A percentile compares a stretch with the other conserved stretches of the same genome.
Conservation (phyloP, 2,888 invertebrate genomes). For the Malthinus seriepunctatus region DNA sequence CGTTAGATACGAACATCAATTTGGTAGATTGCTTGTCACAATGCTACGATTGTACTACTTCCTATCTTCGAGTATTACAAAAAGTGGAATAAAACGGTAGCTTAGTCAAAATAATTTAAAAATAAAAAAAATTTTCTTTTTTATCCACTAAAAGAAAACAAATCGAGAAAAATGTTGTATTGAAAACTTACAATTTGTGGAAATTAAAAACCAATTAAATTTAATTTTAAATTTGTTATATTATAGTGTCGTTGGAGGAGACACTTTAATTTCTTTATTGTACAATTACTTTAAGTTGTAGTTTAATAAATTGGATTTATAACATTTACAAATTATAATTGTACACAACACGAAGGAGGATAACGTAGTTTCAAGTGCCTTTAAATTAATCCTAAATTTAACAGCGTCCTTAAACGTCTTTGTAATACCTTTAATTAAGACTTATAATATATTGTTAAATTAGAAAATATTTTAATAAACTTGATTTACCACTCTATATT, state of each 20-base stretch:
- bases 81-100: constrained; percentile 13
- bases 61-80: constrained; percentile 12
- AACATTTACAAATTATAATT: background rate
- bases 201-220: too few species aligned
- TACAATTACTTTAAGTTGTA: constrained; percentile 7
- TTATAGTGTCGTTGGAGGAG: constrained; percentile 1
- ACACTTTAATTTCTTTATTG: constrained; percentile 12
- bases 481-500: background rate
- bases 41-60: constrained; percentile 9
- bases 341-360: background rate
- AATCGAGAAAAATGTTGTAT: too few species aligned
- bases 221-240: background rate
- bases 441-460: too few species aligned
- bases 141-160: too few species aligned
- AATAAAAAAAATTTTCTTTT: background rate
- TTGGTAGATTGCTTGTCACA: constrained; percentile 21
- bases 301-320: constrained; percentile 11
- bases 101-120: constrained; percentile 16
- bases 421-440: too few species aligned
- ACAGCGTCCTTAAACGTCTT: too few species aligned
- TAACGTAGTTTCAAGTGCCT: background rate
- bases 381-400: too few species aligned
- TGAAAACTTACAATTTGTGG: too few species aligned
- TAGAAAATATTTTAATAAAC: background rate
- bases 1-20: constrained; percentile 22